phyloP scores from a whole-genome alignment of 2,113 vertebrate genomes.

The Aegotheles bennettii region DNA sequence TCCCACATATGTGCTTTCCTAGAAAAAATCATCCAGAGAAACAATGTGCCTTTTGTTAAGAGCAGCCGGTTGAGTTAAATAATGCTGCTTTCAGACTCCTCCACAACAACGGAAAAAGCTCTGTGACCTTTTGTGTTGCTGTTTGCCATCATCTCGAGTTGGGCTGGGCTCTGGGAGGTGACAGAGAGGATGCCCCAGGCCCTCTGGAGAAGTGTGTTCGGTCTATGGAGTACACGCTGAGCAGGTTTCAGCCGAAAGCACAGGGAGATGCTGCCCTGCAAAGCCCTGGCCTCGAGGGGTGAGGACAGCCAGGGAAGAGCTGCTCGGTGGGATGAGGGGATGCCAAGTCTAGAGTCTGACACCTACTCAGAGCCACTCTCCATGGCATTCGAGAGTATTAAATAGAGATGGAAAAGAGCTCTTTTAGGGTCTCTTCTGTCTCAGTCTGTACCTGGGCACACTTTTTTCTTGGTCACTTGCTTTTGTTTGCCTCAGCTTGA shows the following conservation, averaged over 20 bases:
- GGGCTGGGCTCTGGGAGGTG: not conserved
- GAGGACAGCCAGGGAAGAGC: not conserved
- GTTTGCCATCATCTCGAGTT: not conserved
- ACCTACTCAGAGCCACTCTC: not conserved
- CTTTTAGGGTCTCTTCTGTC: not conserved
- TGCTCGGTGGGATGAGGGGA: not conserved
- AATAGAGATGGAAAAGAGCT: not conserved
- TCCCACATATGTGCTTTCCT: slow-evolving; percentile 28
- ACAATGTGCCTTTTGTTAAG: slow-evolving; percentile 62
- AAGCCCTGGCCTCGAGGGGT: not conserved
- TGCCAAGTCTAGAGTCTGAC: not conserved
- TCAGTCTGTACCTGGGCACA: not conserved
- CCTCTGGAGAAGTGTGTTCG: not conserved
- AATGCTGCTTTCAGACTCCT: slow-evolving; percentile 11
- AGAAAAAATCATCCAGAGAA: not conserved
- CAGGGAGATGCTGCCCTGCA: not conserved
- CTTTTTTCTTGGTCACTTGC: not conserved
- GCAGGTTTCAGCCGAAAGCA: not conserved
- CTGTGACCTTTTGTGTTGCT: not conserved
- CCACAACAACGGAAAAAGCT: accelerated
- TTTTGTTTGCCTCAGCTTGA: not conserved
- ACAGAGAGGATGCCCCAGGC: not conserved
- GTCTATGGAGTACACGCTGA: accelerated
- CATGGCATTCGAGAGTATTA: accelerated
- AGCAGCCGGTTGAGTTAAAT: not conserved